A percentile compares a stretch with the other conserved stretches of the same genome.
These are phyloP conservation scores for Watsonalla cultraria DNA, from an alignment of 2,888 invertebrate species.

Conservation along the genomic window DNA sequence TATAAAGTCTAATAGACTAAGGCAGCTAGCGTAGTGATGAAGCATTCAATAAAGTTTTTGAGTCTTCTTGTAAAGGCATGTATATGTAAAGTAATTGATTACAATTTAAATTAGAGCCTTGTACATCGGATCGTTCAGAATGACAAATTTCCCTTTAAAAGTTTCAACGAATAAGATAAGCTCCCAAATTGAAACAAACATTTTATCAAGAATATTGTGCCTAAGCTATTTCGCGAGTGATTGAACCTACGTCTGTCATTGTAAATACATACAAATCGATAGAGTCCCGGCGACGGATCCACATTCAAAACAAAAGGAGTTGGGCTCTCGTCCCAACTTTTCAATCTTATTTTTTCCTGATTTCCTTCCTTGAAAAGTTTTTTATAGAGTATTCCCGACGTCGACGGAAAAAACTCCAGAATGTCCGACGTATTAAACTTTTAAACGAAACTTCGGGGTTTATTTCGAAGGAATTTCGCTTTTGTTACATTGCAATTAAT, in stretches of 20 bases:
- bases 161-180: too few species aligned
- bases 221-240: neutral
- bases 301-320: neutral
- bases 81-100: too few species aligned
- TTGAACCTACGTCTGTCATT: conserved; percentile 28
- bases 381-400: neutral
- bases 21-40: too few species aligned
- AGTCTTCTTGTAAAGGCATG: too few species aligned
- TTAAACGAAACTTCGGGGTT: conserved; percentile 1
- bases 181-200: too few species aligned
- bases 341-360: conserved; percentile 1
- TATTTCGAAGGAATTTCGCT: neutral
- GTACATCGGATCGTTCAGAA: too few species aligned
- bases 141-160: too few species aligned
- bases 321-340: neutral
- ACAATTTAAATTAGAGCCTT: too few species aligned
- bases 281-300: neutral
- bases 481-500: neutral
- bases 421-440: conserved; percentile 1
- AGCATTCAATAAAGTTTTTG: too few species aligned
- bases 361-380: neutral
- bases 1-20: too few species aligned
- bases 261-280: conserved; percentile 12
- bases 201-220: too few species aligned
- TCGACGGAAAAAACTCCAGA: neutral